Evolutionary conservation across 2,113 vertebrate species (phyloP), one percentile per base, ranked within the genome.

Genomic region (Leptobrachium leishanense): DNA sequence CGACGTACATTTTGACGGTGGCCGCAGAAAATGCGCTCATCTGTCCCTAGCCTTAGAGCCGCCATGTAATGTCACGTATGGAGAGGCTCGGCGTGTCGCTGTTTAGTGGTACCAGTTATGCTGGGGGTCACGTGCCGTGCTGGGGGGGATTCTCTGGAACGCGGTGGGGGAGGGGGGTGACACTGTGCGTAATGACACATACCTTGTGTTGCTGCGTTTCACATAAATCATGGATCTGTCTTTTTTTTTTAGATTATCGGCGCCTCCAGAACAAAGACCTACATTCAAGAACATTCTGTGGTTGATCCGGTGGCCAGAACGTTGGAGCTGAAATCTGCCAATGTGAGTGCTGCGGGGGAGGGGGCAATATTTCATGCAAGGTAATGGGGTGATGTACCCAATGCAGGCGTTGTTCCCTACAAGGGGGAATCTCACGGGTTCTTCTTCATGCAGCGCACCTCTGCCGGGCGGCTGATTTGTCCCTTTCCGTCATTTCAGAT

Each of bases 261-360:
- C 50, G 93, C 90, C 0, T 81, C 93, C 42, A 94, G 96, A 77
- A 95, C 95, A 6, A 95, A 90, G 85, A 98, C 96, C 0, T 99
- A 98, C 0, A 85, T 99, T 76, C 94, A 98, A 68, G 98, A 99
- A 71, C 95, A 98, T 82, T 99, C 98, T 0, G 84, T 99, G 12
- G 96, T 99, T 68, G 97, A 99, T 82, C 97, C 98, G 0, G 85
- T 85, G 79, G 82, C 92, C 76, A 95, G 93, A 70, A 94, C 88
- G 2, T 95, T 99, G 84, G 96, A 99, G 79, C 94, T 99, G 5
- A 93, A 96, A 70, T 99, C 98, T 0, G 86, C 93, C 63, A 99
- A 99, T 82, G 98, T 99, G 84, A 95, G 98, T 95, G 42, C 43
- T 1, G 46, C 55, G 13, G 6, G 3, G 13, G 55, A 59, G 6